Evolutionary conservation across 2,113 vertebrate genomes (phyloP).

Genomic region (Ia io): DNA sequence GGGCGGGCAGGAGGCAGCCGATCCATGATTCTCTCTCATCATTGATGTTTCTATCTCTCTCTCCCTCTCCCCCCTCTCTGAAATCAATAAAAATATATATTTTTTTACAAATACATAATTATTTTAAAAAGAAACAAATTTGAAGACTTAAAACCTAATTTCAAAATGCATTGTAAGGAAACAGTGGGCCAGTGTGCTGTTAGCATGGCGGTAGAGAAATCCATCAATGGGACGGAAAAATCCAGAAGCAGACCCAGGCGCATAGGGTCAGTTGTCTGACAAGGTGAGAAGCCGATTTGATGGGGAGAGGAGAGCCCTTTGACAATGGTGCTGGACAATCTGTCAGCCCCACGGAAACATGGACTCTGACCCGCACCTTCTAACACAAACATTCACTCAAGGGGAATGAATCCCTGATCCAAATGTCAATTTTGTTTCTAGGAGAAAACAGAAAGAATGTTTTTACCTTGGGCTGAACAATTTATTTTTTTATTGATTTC

Average conservation of each 20-base stretch:
- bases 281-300: not conserved
- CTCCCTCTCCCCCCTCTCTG: too few species aligned
- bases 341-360: not conserved
- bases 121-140: not conserved
- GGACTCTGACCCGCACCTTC: not conserved
- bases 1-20: too few species aligned
- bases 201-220: not conserved
- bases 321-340: not conserved
- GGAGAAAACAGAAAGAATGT: not conserved
- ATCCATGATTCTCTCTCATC: too few species aligned
- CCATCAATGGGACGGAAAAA: not conserved
- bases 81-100: too few species aligned
- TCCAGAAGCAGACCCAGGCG: not conserved
- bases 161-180: not conserved
- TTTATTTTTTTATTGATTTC: not conserved
- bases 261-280: not conserved
- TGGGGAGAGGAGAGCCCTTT: not conserved
- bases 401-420: not conserved
- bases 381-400: not conserved
- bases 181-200: not conserved
- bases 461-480: not conserved
- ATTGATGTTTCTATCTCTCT: too few species aligned
- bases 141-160: not conserved
- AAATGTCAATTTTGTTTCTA: not conserved
- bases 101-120: not conserved